These are phyloP conservation scores for Orientallactaga sibirica DNA, from an alignment of 2,797 vertebrate genomes.

Conservation along the genomic window DNA sequence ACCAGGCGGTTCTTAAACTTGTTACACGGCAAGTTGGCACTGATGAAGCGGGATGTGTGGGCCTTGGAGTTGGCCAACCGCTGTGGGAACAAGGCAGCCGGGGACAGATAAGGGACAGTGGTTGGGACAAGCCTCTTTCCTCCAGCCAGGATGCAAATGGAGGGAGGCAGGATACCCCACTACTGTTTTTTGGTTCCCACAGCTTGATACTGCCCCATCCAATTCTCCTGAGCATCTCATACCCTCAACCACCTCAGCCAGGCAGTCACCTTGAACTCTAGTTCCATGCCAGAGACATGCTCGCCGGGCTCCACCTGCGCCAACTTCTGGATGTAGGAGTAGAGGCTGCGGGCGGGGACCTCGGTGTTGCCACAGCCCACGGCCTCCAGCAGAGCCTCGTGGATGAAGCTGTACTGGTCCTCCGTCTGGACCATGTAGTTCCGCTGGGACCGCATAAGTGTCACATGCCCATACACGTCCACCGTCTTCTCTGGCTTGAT, in stretches of 20 bases:
- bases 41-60: constrained; percentile 98
- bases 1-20: constrained; percentile 99
- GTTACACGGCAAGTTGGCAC: constrained; percentile 99
- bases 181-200: accelerated
- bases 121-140: too few relatives aligned
- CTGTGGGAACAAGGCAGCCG: constrained; percentile 83
- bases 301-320: constrained; percentile 96
- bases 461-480: constrained; percentile 98
- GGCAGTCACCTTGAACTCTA: constrained; percentile 96
- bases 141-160: too few relatives aligned
- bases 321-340: constrained; percentile 98
- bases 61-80: constrained; percentile 98
- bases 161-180: not conserved
- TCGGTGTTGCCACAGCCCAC: constrained; percentile 98
- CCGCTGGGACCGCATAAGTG: constrained; percentile 97
- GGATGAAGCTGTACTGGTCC: constrained; percentile 99
- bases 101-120: too few relatives aligned
- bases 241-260: accelerated
- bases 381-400: constrained; percentile 97
- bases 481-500: constrained; percentile 99
- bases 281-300: constrained; percentile 98
- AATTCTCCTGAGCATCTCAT: accelerated
- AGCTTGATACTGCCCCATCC: accelerated
- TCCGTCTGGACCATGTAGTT: constrained; percentile 99
- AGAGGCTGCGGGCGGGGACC: constrained; percentile 96